Evolutionary conservation across 2,113 vertebrate species (phyloP).

Genomic region (Petrocephalus zakoni): DNA sequence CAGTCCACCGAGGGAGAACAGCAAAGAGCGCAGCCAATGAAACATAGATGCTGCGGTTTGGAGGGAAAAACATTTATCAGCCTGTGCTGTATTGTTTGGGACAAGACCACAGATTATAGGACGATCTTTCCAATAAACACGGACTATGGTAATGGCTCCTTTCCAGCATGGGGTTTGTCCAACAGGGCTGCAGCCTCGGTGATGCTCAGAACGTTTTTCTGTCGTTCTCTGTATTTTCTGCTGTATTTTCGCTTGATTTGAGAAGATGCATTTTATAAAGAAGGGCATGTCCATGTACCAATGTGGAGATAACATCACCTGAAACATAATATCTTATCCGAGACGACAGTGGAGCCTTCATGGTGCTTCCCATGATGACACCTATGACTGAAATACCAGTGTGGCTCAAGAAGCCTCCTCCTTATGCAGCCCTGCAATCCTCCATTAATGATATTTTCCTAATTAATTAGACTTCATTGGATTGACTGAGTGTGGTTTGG

Average conservation of each 20-base stretch:
- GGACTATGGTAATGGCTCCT: neutral
- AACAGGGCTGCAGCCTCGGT: neutral
- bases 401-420: neutral
- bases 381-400: neutral
- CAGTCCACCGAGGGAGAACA: neutral
- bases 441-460: neutral
- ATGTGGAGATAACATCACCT: neutral
- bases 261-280: neutral
- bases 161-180: neutral
- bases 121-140: neutral
- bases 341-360: neutral
- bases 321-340: neutral
- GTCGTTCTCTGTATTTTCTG: too few species aligned
- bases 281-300: neutral
- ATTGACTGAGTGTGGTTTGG: neutral
- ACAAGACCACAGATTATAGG: neutral
- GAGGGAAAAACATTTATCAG: neutral
- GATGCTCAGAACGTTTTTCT: slow-evolving; percentile 1
- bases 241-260: neutral
- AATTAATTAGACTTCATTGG: neutral
- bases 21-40: neutral
- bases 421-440: neutral
- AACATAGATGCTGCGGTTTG: neutral
- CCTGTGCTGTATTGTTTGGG: neutral
- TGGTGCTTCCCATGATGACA: neutral